phyloP scores from a whole-genome alignment of 2,888 invertebrate genomes.

The Synanthedon tipuliformis region DNA sequence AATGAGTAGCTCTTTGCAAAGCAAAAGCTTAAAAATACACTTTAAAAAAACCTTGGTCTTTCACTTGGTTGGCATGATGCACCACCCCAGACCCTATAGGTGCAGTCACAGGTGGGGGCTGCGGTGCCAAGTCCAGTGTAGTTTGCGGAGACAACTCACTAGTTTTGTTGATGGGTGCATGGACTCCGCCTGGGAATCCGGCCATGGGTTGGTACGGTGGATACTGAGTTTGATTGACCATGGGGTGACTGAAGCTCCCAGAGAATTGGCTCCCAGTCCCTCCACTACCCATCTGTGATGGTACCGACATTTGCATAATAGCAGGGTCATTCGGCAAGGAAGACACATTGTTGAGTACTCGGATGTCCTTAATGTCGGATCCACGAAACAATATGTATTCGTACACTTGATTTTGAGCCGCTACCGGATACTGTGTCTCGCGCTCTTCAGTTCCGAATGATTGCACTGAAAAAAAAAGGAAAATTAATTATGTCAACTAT shows the following conservation, averaged over 20 bases:
- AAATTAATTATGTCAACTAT: neutral
- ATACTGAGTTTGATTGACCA: slow-evolving; percentile 71
- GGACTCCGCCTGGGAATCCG: slow-evolving; percentile 61
- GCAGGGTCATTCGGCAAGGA: slow-evolving; percentile 97
- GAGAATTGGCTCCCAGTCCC: slow-evolving; percentile 72
- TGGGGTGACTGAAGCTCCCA: slow-evolving; percentile 77
- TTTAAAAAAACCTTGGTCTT: slow-evolving; percentile 67
- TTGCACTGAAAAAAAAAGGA: slow-evolving; percentile 77
- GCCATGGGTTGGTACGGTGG: slow-evolving; percentile 65
- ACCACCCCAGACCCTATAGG: slow-evolving; percentile 60
- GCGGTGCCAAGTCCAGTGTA: slow-evolving; percentile 49
- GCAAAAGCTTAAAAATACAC: slow-evolving; percentile 37
- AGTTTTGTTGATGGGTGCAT: slow-evolving; percentile 58
- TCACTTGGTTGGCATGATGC: slow-evolving; percentile 63
- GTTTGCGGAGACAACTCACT: slow-evolving; percentile 68
- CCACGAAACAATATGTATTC: slow-evolving; percentile 99
- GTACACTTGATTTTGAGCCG: slow-evolving; percentile 97
- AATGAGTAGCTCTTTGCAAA: slow-evolving; percentile 50
- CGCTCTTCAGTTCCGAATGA: slow-evolving; percentile 99
- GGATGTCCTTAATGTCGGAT: slow-evolving; percentile 98
- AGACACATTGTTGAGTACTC: slow-evolving; percentile 90
- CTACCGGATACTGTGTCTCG: slow-evolving; percentile 94
- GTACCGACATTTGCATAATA: slow-evolving; percentile 91
- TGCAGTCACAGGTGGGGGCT: slow-evolving; percentile 39
- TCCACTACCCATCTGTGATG: slow-evolving; percentile 74